Percentiles rank a stretch among this genome's conserved stretches.
Evolutionary conservation across 2,888 invertebrate genomes (phyloP).

Genomic region (Aelia acuminata): DNA sequence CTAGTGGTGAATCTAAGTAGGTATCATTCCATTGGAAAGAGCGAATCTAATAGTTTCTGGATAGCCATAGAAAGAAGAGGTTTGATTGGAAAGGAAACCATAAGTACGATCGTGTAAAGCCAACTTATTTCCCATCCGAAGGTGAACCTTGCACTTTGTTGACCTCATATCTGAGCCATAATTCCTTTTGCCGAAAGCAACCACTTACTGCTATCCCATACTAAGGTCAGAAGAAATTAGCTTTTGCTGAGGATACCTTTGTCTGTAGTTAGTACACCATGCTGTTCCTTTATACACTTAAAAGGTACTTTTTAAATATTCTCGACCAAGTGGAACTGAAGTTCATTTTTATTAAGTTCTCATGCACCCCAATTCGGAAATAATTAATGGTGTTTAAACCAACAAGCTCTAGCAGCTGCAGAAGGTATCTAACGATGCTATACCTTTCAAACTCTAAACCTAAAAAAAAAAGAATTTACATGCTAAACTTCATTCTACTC

Average conservation of each 20-base stretch:
- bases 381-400: no score
- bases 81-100: conserved; percentile 16
- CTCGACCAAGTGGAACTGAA: no score
- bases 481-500: no score
- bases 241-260: neutral
- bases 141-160: neutral
- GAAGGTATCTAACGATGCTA: no score
- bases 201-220: neutral
- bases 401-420: no score
- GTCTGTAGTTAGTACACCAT: neutral
- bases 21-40: neutral
- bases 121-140: neutral
- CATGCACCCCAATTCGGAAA: no score
- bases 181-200: neutral
- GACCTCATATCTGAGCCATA: neutral
- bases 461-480: no score
- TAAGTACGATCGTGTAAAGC: neutral
- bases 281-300: neutral
- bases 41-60: neutral
- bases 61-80: neutral
- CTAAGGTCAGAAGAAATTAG: neutral
- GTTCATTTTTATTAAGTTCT: no score
- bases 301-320: no score
- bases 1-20: neutral
- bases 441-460: no score